A percentile compares a stretch with the other conserved stretches of the same genome.
These are phyloP conservation scores for Arenaria interpres DNA, from an alignment of 2,113 vertebrate genomes.

Conservation along the genomic window DNA sequence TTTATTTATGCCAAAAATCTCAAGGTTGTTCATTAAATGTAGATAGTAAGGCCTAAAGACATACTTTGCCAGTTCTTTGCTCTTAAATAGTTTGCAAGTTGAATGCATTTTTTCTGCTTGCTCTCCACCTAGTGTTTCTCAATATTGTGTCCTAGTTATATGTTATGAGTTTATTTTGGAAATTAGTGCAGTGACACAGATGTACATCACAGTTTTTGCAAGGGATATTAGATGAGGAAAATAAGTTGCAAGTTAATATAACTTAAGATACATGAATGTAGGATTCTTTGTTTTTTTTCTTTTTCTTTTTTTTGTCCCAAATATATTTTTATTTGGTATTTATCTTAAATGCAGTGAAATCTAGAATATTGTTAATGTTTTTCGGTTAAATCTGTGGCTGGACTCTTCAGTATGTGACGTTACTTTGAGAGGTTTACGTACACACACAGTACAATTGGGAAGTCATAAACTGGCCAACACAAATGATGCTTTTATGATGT, in stretches of 20 bases:
- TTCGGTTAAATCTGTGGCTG: neutral
- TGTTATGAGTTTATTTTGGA: neutral
- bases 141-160: neutral
- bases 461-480: neutral
- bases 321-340: neutral
- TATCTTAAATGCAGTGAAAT: neutral
- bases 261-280: rapidly evolving
- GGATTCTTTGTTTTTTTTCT: neutral
- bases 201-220: neutral
- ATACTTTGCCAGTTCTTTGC: neutral
- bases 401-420: neutral
- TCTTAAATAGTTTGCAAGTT: neutral
- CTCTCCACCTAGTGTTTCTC: rapidly evolving
- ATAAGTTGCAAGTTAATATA: neutral
- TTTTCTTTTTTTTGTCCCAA: rapidly evolving
- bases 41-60: neutral
- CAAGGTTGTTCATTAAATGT: neutral
- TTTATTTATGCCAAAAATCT: neutral
- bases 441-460: neutral
- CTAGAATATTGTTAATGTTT: neutral
- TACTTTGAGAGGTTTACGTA: neutral
- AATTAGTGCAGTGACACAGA: neutral
- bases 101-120: neutral
- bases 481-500: neutral
- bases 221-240: neutral